Percentiles rank a stretch among this genome's conserved stretches.
These are phyloP conservation scores for Nestor notabilis DNA, from an alignment of 2,113 vertebrate genomes.

Conservation along the genomic window DNA sequence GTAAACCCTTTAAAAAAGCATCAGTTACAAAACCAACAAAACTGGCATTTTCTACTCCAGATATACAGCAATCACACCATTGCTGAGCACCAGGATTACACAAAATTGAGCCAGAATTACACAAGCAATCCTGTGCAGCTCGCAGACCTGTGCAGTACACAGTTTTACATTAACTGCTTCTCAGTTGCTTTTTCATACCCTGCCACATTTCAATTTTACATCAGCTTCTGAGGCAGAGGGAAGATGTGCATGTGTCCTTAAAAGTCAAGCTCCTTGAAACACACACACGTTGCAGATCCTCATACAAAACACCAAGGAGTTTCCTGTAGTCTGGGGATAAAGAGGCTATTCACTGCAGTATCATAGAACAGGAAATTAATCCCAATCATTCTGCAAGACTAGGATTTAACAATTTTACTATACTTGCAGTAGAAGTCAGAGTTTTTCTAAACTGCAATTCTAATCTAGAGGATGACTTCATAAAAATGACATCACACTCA, in stretches of 20 bases:
- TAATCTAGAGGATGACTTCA: background rate
- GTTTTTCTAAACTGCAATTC: background rate
- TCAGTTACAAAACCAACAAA: background rate
- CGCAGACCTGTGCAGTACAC: background rate
- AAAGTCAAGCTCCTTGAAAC: background rate
- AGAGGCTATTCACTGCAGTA: conserved; percentile 28
- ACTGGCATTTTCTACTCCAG: background rate
- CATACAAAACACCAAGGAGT: background rate
- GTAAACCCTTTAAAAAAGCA: background rate
- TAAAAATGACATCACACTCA: background rate
- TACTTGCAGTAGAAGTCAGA: background rate
- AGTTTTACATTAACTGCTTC: background rate
- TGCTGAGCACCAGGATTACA: background rate
- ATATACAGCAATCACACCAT: background rate
- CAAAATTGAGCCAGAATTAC: background rate
- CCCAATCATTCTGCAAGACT: background rate
- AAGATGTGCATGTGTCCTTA: background rate
- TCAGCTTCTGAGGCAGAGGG: background rate
- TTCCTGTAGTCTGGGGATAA: conserved; percentile 39
- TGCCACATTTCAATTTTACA: background rate
- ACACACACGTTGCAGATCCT: background rate
- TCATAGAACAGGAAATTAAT: conserved; percentile 22
- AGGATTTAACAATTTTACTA: background rate
- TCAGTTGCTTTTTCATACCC: background rate
- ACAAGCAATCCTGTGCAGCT: background rate